Conservation (phyloP, 2,113 vertebrate genomes). For the Rhinolophus ferrumequinum region DNA sequence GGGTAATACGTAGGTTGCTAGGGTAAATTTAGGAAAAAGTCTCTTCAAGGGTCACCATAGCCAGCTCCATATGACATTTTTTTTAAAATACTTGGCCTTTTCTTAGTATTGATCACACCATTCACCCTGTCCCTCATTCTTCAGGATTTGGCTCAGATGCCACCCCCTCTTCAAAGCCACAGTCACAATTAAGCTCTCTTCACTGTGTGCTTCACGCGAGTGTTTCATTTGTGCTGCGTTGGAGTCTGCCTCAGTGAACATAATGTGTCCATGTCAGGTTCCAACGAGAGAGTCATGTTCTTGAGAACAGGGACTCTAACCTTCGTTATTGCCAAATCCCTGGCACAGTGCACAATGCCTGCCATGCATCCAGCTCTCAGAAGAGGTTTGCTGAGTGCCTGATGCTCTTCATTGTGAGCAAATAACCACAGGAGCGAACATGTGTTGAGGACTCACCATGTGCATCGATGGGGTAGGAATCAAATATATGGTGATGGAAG, state of each 20-base stretch:
- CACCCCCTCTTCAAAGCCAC: not conserved
- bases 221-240: not conserved
- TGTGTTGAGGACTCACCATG: not conserved
- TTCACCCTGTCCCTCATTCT: not conserved
- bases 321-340: not conserved
- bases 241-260: not conserved
- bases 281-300: not conserved
- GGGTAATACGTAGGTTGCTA: not conserved
- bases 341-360: not conserved
- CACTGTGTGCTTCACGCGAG: not conserved
- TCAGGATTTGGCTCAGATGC: not conserved
- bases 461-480: not conserved
- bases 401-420: not conserved
- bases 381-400: not conserved
- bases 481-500: too few relatives aligned
- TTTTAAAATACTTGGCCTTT: not conserved
- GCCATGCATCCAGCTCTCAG: not conserved
- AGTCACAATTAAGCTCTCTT: not conserved
- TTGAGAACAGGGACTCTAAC: not conserved
- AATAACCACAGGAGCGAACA: not conserved
- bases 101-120: not conserved
- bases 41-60: not conserved
- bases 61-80: too few relatives aligned
- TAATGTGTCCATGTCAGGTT: not conserved
- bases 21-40: not conserved